Conservation (phyloP, 2,113 vertebrate species). For the Oreochromis spilurus region DNA sequence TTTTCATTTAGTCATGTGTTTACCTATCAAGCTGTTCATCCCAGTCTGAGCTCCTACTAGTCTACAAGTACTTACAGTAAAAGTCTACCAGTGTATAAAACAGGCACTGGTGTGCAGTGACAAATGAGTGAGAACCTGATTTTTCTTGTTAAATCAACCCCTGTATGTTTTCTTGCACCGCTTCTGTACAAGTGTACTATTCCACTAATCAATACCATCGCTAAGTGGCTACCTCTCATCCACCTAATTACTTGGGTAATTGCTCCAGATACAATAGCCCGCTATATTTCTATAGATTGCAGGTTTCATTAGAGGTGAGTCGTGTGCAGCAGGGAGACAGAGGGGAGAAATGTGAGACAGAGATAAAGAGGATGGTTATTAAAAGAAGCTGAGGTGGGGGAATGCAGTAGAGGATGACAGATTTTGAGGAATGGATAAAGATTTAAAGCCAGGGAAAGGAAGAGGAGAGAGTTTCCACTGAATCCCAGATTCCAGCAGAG, state of each 20-base stretch:
- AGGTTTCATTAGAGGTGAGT: slow-evolving; percentile 36
- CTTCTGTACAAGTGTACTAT: neutral
- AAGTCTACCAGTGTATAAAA: neutral
- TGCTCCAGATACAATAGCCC: slow-evolving; percentile 5
- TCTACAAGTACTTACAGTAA: neutral
- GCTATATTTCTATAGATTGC: neutral
- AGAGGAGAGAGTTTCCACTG: neutral
- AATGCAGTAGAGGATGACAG: slow-evolving; percentile 32
- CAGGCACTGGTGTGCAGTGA: neutral
- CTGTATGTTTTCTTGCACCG: neutral
- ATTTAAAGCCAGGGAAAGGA: slow-evolving; percentile 15
- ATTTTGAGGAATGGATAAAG: slow-evolving; percentile 45
- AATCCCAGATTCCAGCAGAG: slow-evolving; percentile 11
- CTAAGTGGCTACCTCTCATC: slow-evolving; percentile 12
- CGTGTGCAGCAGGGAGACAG: slow-evolving; percentile 5
- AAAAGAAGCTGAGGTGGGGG: slow-evolving; percentile 29
- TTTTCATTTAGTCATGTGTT: slow-evolving; percentile 20
- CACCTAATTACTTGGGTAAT: slow-evolving; percentile 10
- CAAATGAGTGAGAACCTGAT: neutral
- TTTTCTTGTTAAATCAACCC: neutral
- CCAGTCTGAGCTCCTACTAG: neutral
- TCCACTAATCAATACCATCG: slow-evolving; percentile 10
- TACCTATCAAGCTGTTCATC: slow-evolving; percentile 11
- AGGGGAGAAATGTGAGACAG: slow-evolving; percentile 1
- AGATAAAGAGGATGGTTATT: slow-evolving; percentile 52